Evolutionary conservation across 2,797 vertebrate species (phyloP), one percentile per base, ranked within the genome.

Genomic region (Anguilla pacifica): DNA sequence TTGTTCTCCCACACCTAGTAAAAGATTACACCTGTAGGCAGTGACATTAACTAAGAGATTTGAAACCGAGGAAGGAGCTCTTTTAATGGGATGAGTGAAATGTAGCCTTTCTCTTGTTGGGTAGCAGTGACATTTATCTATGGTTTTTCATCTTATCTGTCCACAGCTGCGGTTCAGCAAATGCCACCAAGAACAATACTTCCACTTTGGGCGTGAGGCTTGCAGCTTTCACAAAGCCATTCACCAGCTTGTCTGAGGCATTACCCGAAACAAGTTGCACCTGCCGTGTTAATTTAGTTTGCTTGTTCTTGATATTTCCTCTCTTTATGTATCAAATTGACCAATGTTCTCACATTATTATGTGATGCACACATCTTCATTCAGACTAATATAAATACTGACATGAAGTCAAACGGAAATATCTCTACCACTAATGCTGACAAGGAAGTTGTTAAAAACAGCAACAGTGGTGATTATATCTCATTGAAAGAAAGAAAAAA

Each of bases 71-170:
- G 91, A 90, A 90, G 28, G 55, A 88, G 53, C 49, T 3, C 59
- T 86, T 85, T 25, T 86, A 92, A 91, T 84, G 90, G 79, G 84
- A 81, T 67, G 88, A 92, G 92, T 94, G 93, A 94, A 94, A 93
- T 93, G 93, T 93, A 91, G 90, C 93, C 89, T 89, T 84, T 91
- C 93, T 92, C 85, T 88, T 93, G 88, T 90, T 84, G 89, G 85
- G 92, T 91, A 93, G 88, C 82, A 87, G 83, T 90, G 92, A 92
- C 95, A 94, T 95, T 96, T 96, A 94, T 92, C 88, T 90, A 92
- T 57, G 43, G 91, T 90, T 91, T 89, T 91, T 93, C 90, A 89
- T 91, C 64, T 89, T 90, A 88, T 91, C 82, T 39, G 39, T 64
- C 87, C 91, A 93, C 93, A 92, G 35, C 86, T 43, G 79, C 91